Conservation (phyloP, 1,140 invertebrate genomes). For the Leptopilina clavipes region DNA sequence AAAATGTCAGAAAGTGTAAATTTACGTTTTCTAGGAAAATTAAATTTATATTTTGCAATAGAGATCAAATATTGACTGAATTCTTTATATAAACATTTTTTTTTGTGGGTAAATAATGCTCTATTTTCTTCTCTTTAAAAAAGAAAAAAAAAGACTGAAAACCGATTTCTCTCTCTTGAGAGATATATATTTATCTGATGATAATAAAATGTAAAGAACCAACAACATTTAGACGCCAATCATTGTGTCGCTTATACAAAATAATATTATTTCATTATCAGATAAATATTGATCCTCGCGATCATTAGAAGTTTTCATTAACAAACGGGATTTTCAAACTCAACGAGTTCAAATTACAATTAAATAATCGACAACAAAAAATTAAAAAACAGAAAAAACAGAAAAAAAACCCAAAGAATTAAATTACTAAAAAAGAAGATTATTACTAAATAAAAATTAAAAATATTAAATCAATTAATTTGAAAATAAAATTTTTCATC, state of each 20-base stretch:
- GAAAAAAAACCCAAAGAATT: neutral
- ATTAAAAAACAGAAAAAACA: too few species aligned
- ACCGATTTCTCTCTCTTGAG: neutral
- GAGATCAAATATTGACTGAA: conserved; percentile 3
- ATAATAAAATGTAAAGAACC: neutral
- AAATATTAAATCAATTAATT: too few species aligned
- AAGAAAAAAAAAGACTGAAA: neutral
- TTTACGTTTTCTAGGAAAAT: neutral
- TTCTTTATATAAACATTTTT: neutral
- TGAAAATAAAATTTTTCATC: too few species aligned
- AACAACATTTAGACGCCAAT: conserved; percentile 12
- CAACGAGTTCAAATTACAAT: neutral
- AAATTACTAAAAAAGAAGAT: too few species aligned
- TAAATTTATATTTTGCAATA: neutral
- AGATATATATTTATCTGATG: neutral
- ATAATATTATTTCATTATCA: conserved; percentile 23
- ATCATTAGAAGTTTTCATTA: neutral
- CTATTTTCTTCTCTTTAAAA: neutral
- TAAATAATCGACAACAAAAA: neutral
- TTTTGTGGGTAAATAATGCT: neutral
- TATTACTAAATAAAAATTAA: too few species aligned
- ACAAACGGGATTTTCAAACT: neutral
- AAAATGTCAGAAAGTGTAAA: neutral
- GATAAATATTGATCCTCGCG: neutral
- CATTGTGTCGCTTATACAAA: conserved; percentile 5